These are phyloP conservation scores for Battus philenor DNA, from an alignment of 1,140 invertebrate genomes.

Conservation along the genomic window DNA sequence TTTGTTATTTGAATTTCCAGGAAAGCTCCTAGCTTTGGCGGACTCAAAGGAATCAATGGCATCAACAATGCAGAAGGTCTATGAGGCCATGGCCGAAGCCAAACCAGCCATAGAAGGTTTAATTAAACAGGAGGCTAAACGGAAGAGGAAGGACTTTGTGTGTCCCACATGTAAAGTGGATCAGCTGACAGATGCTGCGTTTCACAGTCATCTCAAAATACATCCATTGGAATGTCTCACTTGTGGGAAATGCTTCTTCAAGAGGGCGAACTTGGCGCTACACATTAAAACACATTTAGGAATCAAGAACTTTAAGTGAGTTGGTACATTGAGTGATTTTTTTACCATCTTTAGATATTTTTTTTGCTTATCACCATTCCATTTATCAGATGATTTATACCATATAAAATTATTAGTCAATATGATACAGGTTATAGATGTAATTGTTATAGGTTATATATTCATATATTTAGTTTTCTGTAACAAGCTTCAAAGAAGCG, in stretches of 20 bases:
- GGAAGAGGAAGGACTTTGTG: conserved; percentile 45
- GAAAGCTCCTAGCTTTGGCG: conserved; percentile 30
- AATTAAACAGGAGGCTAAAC: conserved; percentile 75
- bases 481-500: too few relatives aligned
- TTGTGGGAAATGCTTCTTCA: conserved; percentile 87
- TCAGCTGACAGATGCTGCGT: conserved; percentile 78
- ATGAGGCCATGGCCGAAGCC: conserved; percentile 42
- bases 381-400: too few relatives aligned
- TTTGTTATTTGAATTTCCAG: conserved; percentile 31
- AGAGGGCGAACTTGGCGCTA: conserved; percentile 82
- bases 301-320: conserved; percentile 82
- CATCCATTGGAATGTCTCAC: conserved; percentile 87
- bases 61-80: conserved; percentile 42
- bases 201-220: conserved; percentile 83
- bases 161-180: conserved; percentile 72
- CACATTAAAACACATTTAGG: conserved; percentile 87
- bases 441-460: too few relatives aligned
- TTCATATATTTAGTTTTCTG: too few relatives aligned
- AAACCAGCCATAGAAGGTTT: conserved; percentile 61
- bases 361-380: too few relatives aligned
- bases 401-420: too few relatives aligned
- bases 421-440: too few relatives aligned
- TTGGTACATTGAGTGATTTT: conserved; percentile 19
- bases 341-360: not conserved
- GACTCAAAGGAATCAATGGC: conserved; percentile 46